These are phyloP conservation scores for Sylvilagus floridanus DNA, from an alignment of 2,797 vertebrate species.

Conservation along the genomic window DNA sequence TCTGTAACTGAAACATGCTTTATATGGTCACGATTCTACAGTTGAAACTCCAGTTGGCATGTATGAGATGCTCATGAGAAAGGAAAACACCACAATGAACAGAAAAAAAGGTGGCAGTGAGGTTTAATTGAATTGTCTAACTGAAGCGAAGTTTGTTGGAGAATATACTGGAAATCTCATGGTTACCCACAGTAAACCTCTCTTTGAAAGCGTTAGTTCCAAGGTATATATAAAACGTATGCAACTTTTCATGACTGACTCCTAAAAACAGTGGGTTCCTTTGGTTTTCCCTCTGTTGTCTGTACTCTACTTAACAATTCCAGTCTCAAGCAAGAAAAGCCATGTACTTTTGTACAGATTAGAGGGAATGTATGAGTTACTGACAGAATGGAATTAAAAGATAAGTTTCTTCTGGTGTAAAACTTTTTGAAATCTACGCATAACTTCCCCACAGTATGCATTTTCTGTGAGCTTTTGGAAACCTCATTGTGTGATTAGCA, in stretches of 20 bases:
- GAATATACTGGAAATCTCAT: neutral
- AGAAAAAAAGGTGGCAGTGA: neutral
- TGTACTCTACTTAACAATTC: neutral
- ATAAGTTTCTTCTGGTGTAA: no score
- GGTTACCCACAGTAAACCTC: neutral
- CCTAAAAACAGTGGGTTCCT: neutral
- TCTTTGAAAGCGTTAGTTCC: neutral
- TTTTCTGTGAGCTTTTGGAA: no score
- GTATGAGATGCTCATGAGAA: neutral
- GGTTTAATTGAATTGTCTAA: neutral
- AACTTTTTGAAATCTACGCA: no score
- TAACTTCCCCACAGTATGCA: no score
- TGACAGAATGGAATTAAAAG: no score
- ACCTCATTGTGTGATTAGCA: neutral
- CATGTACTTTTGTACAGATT: neutral
- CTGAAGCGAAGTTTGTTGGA: neutral
- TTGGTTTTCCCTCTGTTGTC: neutral
- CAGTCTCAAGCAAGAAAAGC: neutral
- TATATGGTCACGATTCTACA: neutral
- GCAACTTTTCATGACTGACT: neutral
- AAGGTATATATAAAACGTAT: neutral
- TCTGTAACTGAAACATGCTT: constrained; percentile 6
- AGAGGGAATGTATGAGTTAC: neutral
- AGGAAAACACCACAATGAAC: neutral
- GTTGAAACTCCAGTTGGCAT: neutral